Evolutionary conservation across 2,113 vertebrate genomes (phyloP).

Genomic region (Aptenodytes forsteri): DNA sequence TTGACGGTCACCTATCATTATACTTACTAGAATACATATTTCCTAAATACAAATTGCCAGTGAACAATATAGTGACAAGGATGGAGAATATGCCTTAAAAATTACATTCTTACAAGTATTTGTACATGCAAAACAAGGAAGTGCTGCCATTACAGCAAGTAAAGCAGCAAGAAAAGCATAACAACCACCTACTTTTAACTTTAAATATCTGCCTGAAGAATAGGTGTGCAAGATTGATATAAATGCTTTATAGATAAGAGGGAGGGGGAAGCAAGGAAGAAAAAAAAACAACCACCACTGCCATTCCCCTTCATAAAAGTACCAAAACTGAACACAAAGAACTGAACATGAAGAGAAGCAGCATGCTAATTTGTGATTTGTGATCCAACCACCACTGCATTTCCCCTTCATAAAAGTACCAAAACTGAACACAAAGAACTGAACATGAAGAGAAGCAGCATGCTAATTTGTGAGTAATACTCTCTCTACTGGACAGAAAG

Average conservation of each 20-base stretch:
- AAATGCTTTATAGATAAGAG: background rate
- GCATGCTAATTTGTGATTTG: background rate
- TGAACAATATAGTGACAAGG: background rate
- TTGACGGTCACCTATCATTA: background rate
- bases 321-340: background rate
- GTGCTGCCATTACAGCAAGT: background rate
- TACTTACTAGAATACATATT: background rate
- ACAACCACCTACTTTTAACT: background rate
- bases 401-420: background rate
- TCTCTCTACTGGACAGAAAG: background rate
- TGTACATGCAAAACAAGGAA: background rate
- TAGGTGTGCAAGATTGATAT: background rate
- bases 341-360: background rate
- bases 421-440: background rate
- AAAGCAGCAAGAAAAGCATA: background rate
- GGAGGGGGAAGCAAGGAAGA: background rate
- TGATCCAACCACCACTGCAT: rapidly evolving
- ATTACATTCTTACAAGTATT: background rate
- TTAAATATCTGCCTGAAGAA: background rate
- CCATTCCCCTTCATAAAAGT: background rate
- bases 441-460: background rate
- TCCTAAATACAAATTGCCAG: background rate
- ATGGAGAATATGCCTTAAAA: background rate
- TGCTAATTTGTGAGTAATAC: background rate
- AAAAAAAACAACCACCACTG: background rate